These are phyloP conservation scores for Limanda limanda DNA, from an alignment of 2,113 vertebrate species.

Conservation along the genomic window DNA sequence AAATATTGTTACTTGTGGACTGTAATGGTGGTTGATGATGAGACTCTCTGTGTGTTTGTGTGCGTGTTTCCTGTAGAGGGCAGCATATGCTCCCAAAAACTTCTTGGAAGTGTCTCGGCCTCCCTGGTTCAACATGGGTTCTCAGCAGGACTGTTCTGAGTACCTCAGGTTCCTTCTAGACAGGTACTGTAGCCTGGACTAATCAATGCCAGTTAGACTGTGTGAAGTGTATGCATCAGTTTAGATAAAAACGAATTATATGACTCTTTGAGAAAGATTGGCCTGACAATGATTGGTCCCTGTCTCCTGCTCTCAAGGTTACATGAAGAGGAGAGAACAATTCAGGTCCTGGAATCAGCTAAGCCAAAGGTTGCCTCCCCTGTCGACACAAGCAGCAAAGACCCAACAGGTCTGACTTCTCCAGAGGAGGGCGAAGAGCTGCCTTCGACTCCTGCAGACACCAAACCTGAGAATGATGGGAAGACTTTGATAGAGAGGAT, in stretches of 20 bases:
- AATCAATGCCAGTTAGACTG: background rate
- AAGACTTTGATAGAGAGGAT: conserved; percentile 92
- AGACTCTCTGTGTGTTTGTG: background rate
- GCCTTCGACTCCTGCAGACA: conserved; percentile 29
- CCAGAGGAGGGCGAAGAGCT: conserved; percentile 52
- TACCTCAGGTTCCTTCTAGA: conserved; percentile 97
- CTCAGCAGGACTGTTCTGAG: conserved; percentile 98
- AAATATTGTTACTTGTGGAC: background rate
- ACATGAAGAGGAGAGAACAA: conserved; percentile 95
- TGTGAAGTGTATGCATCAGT: too few species aligned
- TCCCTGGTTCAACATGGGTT: conserved; percentile 94
- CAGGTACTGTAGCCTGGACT: conserved; percentile 82
- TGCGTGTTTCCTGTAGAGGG: conserved; percentile 84
- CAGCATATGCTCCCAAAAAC: conserved; percentile 92
- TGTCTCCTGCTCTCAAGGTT: conserved; percentile 81
- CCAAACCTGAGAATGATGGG: conserved; percentile 38
- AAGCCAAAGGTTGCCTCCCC: conserved; percentile 54
- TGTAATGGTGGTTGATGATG: background rate
- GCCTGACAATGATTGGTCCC: background rate
- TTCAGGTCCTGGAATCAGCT: conserved; percentile 80
- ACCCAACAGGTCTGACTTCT: conserved; percentile 64
- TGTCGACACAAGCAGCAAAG: conserved; percentile 54
- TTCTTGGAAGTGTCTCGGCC: conserved; percentile 96
- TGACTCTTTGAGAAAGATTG: background rate
- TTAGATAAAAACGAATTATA: background rate